Conservation (phyloP, 1,140 invertebrate genomes). For the Drosophila bocki region DNA sequence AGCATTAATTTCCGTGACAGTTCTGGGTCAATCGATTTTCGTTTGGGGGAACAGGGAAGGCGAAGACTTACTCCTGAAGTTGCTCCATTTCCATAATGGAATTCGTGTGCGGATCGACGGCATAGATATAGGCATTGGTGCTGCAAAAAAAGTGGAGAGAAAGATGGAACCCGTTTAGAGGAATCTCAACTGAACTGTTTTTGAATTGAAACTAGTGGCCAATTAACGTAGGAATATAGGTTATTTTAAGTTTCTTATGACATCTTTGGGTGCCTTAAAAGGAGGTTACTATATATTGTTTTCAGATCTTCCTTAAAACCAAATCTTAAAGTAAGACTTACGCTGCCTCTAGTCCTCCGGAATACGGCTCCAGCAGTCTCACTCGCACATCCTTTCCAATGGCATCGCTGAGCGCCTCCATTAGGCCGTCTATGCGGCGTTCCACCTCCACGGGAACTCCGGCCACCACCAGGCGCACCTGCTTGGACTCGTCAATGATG, state of each 20-base stretch:
- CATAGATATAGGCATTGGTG: constrained; percentile 94
- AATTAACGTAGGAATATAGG: neutral
- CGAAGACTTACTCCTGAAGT: constrained; percentile 89
- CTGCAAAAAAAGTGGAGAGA: constrained; percentile 84
- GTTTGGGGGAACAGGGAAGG: neutral
- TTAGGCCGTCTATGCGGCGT: constrained; percentile 89
- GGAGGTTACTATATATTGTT: too few relatives aligned
- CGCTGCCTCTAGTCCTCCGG: constrained; percentile 87
- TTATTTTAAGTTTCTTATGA: neutral
- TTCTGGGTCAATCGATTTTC: constrained; percentile 33
- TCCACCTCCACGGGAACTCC: constrained; percentile 91
- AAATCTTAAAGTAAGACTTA: constrained; percentile 86
- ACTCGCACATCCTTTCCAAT: constrained; percentile 92
- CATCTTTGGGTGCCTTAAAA: neutral
- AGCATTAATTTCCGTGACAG: constrained; percentile 24
- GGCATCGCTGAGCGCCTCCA: constrained; percentile 89
- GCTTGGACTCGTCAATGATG: constrained; percentile 92
- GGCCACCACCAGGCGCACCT: constrained; percentile 91
- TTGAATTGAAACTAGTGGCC: constrained; percentile 7
- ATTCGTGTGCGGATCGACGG: constrained; percentile 92
- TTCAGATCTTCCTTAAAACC: too few relatives aligned
- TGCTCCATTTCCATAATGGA: constrained; percentile 92
- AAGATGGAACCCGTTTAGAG: constrained; percentile 19
- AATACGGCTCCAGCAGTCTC: constrained; percentile 91
- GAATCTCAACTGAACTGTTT: constrained; percentile 10